Base-by-base conservation (phyloP, 2,888 invertebrate species). In the Protophormia terraenovae region DNA sequence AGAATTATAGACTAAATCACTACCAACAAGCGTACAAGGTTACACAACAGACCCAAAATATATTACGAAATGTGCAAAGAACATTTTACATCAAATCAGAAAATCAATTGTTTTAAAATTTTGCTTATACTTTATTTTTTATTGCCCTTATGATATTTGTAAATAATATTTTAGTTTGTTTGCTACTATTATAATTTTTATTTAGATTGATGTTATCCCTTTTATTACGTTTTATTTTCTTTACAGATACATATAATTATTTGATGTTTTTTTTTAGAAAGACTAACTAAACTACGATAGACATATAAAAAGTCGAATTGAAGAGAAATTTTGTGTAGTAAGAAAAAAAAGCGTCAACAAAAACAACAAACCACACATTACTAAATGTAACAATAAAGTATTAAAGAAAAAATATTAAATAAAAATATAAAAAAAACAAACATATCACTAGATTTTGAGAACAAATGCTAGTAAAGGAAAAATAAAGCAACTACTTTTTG, bases 171-270 rank as follows among this genome's bases (percentile, higher is more conserved):
- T 12, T 10, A 22, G 24, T 50, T 24, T 50, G 3, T 4, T 50
- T 1, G n/a, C 3, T n/a, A 14, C 2, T n/a, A 14, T 14, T 14
- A n/a, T 41, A n/a, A 41, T 41, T 41, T 41, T 45, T 6, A 50
- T 32, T 67, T 29, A 19, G 7, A 16, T 69, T 67, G 50, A 58
- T 71, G 12, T 35, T 53, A 72, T 72, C 14, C 19, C 7, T 55
- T 38, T 19, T 47, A 55, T 66, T 72, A 60, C 3, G 1, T 24
- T 79, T 75, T 73, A n/a, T 79, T 76, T 24, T 77, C 58, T 72
- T 80, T 84, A 10, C 72, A 84, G 84, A 67, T 64, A n/a, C n/a
- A n/a, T n/a, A 84, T 80, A 41, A 58, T 60, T 83, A 58, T 35
- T 62, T 67, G 41, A 24, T 64, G 41, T 22, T 27, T 38, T 29